phyloP scores from a whole-genome alignment of 53 echinoderm and acorn worm genomes.

The Pentamera pediparva region DNA sequence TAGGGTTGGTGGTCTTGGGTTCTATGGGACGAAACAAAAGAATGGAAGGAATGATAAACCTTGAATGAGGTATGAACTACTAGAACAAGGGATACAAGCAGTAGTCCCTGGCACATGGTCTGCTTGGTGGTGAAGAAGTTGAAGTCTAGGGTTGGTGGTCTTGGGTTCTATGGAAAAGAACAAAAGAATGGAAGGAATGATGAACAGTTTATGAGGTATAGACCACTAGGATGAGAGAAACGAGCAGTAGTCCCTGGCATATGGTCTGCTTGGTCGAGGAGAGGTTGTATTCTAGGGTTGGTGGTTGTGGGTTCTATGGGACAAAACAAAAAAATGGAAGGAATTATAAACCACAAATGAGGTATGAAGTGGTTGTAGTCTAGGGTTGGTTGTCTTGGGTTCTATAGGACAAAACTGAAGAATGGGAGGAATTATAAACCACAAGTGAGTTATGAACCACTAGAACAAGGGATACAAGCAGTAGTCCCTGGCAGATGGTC shows the following conservation, averaged over 20 bases:
- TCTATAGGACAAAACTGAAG: constrained; percentile 42
- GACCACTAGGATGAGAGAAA: too few relatives aligned
- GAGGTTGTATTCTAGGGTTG: constrained; percentile 80
- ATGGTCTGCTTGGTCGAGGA: constrained; percentile 89
- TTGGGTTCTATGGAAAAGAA: constrained; percentile 55
- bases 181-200: too few relatives aligned
- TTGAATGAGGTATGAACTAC: background rate
- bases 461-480: constrained; percentile 60
- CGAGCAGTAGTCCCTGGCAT: constrained; percentile 61
- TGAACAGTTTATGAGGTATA: too few relatives aligned
- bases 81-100: constrained; percentile 55
- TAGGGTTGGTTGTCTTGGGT: constrained; percentile 74
- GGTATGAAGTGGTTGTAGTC: constrained; percentile 95
- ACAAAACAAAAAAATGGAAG: too few relatives aligned
- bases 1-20: constrained; percentile 75
- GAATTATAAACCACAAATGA: too few relatives aligned
- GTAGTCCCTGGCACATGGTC: constrained; percentile 64
- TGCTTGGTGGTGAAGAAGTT: constrained; percentile 90
- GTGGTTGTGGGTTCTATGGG: too few relatives aligned
- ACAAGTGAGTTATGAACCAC: background rate
- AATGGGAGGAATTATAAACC: background rate
- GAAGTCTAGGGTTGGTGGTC: constrained; percentile 77
- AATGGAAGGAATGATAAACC: background rate
- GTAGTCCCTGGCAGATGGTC: constrained; percentile 74
- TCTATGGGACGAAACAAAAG: constrained; percentile 43